Evolutionary conservation across 2,888 invertebrate species (phyloP), one percentile per base, ranked within the genome.

Genomic region (Lumbricus terrestris): DNA sequence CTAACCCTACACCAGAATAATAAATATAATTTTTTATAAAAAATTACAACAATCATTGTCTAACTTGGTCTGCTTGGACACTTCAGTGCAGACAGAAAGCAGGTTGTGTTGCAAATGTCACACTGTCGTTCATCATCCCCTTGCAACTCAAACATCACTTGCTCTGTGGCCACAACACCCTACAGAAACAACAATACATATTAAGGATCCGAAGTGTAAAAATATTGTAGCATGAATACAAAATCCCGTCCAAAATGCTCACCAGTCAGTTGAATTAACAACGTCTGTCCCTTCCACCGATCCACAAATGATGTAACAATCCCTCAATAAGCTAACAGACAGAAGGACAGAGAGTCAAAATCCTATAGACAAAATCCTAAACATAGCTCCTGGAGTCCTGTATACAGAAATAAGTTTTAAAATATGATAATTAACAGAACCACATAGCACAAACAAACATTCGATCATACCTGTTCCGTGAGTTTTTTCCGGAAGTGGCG

Each of bases 101-200:
- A 98, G 83, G 99, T 99, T 0, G 99, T 99, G 95, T 98, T 98
- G 96, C 99, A 99, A 93, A 97, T 96, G 94, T 97, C 97, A 95
- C 99, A 99, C 95, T 98, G 98, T n/a, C 99, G 96, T 95, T 97
- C 98, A 95, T 99, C 99, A 95, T 99, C 99, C 34, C 98, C 97
- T 88, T 99, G 96, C 91, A 98, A 95, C 95, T 99, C 99, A 95
- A 99, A 99, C 15, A 97, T 97, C 94, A 98, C 98, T 47, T 98
- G 96, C 94, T 98, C 98, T 1, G 98, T 97, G 92, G 97, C 97
- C 23, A 97, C 97, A 0, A 98, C 97, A 83, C 98, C 98, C 94
- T 95, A 92, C 37, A 91, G 20, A 90, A 54, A 89, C 18, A 83
- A 82, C 90, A 35, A 90, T 1, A 18, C 47, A 85, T 33, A 35